Evolutionary conservation across 2,888 invertebrate genomes (phyloP), one percentile per base, ranked within the genome.

Genomic region (Pedicia rivosa): DNA sequence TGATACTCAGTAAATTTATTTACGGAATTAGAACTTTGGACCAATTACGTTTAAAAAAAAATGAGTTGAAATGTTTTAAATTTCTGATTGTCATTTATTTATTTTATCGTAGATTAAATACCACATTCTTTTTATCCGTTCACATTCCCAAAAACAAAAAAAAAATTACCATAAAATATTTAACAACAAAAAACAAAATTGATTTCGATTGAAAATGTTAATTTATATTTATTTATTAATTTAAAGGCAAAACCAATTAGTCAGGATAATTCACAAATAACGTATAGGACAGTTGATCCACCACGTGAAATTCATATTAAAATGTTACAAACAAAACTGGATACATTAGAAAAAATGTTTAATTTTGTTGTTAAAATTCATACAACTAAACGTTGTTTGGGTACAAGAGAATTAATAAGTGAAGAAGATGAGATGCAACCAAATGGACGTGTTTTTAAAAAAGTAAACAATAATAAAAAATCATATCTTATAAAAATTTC

Each of bases 401-500:
- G 95, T 33, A 91, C 91, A 1, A 69, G 95, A 37, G 76, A 90
- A 50, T 80, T 94, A 48, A 68, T 92, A 29, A 78, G 82, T 40
- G 95, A 94, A 59, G 88, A 91, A 55, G 91, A 95, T 55, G 97
- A 98, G 57, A 64, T 78, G 10, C 95, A 97, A 57, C 78, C 86
- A 2, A 92, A 92, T 54, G 97, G 97, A 33, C 73, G 90, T 45
- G 72, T 92, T 35, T 97, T 97, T 57, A 94, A 94, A 63, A 97
- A 97, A 80, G n/a, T n/a, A n/a, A n/a, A n/a, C n/a, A n/a, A n/a
- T n/a, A n/a, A n/a, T n/a, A n/a, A n/a, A n/a, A n/a, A n/a, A n/a
- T n/a, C n/a, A n/a, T n/a, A n/a, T n/a, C n/a, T n/a, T n/a, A n/a
- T n/a, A n/a, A n/a, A n/a, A n/a, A n/a, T n/a, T n/a, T n/a, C n/a